Percentiles rank a stretch among this genome's conserved stretches.
phyloP scores from a whole-genome alignment of 2,797 vertebrate species.

The Esox masquinongy region DNA sequence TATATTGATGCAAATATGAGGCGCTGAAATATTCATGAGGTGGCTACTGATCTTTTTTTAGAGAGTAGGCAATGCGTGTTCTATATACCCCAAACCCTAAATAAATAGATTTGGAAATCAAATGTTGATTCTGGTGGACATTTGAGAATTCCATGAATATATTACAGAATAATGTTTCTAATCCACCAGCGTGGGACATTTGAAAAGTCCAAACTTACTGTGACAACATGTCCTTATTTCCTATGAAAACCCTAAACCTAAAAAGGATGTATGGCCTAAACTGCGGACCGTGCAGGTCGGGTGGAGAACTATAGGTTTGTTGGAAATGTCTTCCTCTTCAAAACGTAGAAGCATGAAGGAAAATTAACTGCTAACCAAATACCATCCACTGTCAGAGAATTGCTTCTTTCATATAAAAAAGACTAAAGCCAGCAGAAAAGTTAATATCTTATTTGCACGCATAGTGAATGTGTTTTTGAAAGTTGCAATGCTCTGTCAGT shows the following conservation, averaged over 20 bases:
- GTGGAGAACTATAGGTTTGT: too few relatives aligned
- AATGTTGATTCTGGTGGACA: conserved; percentile 30
- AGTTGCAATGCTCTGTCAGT: conserved; percentile 1
- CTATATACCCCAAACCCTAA: conserved; percentile 31
- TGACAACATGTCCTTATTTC: neutral
- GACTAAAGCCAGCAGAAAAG: too few relatives aligned
- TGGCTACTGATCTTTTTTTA: conserved; percentile 26
- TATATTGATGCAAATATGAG: conserved; percentile 30
- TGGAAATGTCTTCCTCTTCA: too few relatives aligned
- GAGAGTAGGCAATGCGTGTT: conserved; percentile 9
- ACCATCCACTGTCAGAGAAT: too few relatives aligned
- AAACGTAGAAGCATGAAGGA: too few relatives aligned
- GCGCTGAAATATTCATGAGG: conserved; percentile 28
- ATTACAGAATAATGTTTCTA: conserved; percentile 23
- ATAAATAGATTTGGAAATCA: conserved; percentile 51
- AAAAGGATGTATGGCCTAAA: neutral
- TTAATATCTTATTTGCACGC: conserved; percentile 26
- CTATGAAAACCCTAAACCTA: neutral
- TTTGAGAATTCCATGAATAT: conserved; percentile 44
- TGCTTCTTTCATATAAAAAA: too few relatives aligned
- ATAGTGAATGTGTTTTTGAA: conserved; percentile 33
- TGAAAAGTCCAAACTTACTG: neutral
- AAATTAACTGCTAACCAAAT: too few relatives aligned
- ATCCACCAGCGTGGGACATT: neutral
- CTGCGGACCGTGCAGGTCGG: neutral